Evolutionary conservation across 2,888 invertebrate genomes (phyloP).

Genomic region (Calephelis perditalis): DNA sequence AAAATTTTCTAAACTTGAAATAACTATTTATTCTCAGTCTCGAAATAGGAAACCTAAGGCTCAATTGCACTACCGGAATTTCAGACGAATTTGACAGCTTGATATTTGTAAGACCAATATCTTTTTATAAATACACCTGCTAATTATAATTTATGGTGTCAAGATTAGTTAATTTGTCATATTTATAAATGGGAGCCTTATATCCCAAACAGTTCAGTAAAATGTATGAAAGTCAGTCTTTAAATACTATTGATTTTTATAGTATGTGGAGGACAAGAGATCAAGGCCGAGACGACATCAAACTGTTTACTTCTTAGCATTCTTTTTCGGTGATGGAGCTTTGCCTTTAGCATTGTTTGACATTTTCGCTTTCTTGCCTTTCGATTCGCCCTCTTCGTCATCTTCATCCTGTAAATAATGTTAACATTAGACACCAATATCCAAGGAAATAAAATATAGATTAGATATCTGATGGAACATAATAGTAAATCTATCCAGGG

Average conservation of each 20-base stretch:
- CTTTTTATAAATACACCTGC: neutral
- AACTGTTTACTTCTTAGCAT: slow-evolving; percentile 74
- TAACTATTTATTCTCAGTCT: no score
- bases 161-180: no score
- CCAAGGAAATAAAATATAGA: no score
- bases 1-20: neutral
- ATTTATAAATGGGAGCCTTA: no score
- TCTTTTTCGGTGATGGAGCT: slow-evolving; percentile 84
- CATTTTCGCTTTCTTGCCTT: slow-evolving; percentile 87
- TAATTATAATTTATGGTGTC: no score
- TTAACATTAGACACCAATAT: neutral
- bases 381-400: slow-evolving; percentile 87
- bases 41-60: neutral
- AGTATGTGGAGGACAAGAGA: slow-evolving; percentile 16
- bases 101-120: neutral
- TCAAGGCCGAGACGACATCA: slow-evolving; percentile 30
- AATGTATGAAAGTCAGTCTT: slow-evolving; percentile 25
- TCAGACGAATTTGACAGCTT: neutral
- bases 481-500: no score
- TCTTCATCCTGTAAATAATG: slow-evolving; percentile 77
- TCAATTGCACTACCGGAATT: neutral
- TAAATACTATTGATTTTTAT: slow-evolving; percentile 18
- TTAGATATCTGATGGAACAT: no score
- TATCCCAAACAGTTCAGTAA: neutral
- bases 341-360: slow-evolving; percentile 84